Base-by-base conservation (phyloP, 2,113 vertebrate genomes). In the Orthochromis indermauri region DNA sequence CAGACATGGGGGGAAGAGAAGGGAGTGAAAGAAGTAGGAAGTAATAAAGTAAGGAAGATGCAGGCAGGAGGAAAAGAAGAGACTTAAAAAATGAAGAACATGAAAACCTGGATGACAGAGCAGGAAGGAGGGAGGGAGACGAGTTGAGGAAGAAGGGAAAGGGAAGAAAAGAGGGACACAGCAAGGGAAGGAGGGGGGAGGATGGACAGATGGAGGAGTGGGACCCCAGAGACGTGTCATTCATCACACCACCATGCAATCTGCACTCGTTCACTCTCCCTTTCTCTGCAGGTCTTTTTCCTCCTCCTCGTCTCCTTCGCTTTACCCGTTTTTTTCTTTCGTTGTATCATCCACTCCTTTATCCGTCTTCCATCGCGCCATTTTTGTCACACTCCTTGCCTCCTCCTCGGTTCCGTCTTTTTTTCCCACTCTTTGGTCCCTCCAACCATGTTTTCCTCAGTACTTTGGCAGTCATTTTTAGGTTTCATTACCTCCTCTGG, bases 191-290 rank as follows among this genome's bases (percentile, higher is more conserved):
- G 66, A 90, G 90, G 91, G 86, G 87, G 93, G 91, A 91, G 91
- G 91, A 95, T 92, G 94, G 95, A 96, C 95, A 95, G 95, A 96
- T 95, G 95, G 95, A 96, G 92, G 95, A 95, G 94, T 94, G 92
- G 91, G 93, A 95, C 95, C 95, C 92, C 91, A 94, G 94, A 95
- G 94, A 95, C 91, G 85, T 92, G 95, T 95, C 95, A 95, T 96
- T 95, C 94, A 96, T 96, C 95, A 96, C 95, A 94, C 94, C 94
- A 95, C 86, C 92, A 85, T 90, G 91, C 90, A 88, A 93, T 81
- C 92, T 94, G 89, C 90, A 91, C 94, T 92, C 90, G 35, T 91
- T 95, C 93, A 73, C 82, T 84, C 86, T 81, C 91, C 88, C 90
- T 93, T 47, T 89, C 76, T 88, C 88, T 87, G 79, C 84, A 86